These are phyloP conservation scores for Spinibarbus caldwelli DNA, from an alignment of 2,797 vertebrate species.

Conservation along the genomic window DNA sequence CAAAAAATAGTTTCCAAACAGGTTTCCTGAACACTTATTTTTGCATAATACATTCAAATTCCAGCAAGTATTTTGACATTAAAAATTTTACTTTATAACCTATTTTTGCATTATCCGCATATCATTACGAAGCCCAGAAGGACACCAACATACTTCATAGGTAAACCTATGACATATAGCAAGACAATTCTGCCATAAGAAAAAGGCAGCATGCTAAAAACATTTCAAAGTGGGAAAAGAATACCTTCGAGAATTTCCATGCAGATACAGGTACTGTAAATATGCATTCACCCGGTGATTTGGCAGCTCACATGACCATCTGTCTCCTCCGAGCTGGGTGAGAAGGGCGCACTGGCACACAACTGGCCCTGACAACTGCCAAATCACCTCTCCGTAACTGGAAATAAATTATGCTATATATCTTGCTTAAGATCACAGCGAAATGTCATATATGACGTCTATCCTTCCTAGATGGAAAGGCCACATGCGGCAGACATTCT, in stretches of 20 bases:
- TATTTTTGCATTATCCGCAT: background rate
- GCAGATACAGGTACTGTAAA: conserved; percentile 4
- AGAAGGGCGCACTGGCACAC: conserved; percentile 17
- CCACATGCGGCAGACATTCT: conserved; percentile 3
- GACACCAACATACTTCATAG: background rate
- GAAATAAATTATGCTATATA: conserved; percentile 18
- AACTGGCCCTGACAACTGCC: conserved; percentile 20
- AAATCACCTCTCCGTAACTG: conserved; percentile 29
- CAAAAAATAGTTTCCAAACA: too few relatives aligned
- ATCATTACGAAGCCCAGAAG: background rate
- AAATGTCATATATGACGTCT: conserved; percentile 24
- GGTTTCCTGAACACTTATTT: background rate
- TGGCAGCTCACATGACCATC: conserved; percentile 46
- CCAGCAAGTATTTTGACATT: background rate
- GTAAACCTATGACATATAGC: background rate
- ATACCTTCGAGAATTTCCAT: background rate
- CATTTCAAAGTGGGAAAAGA: conserved; percentile 20
- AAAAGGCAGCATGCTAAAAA: background rate
- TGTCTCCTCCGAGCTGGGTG: conserved; percentile 30
- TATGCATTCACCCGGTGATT: conserved; percentile 5
- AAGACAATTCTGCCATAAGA: background rate
- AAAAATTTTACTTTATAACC: background rate
- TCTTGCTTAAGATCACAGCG: conserved; percentile 32
- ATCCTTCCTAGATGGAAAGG: conserved; percentile 7
- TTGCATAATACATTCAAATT: background rate